phyloP scores from a whole-genome alignment of 2,113 vertebrate species.

The Nothoprocta perdicaria region DNA sequence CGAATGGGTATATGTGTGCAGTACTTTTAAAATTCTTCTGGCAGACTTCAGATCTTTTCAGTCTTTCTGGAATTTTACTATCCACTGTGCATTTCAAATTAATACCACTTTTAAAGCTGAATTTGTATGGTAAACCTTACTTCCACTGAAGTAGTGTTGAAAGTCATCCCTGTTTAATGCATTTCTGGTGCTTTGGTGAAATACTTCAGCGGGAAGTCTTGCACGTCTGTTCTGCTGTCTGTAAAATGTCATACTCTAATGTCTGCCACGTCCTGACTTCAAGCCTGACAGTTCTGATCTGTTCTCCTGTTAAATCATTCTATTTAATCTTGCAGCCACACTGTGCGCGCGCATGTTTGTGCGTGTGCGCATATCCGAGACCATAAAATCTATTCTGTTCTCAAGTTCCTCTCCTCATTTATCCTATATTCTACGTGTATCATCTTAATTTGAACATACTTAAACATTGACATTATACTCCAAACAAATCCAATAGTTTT shows the following conservation, averaged over 20 bases:
- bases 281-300: neutral
- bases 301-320: neutral
- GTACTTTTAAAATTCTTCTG: neutral
- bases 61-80: neutral
- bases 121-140: neutral
- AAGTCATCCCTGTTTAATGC: neutral
- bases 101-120: neutral
- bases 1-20: neutral
- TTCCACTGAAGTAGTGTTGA: neutral
- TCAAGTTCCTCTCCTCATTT: neutral
- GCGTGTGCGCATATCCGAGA: neutral
- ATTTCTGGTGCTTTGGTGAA: neutral
- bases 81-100: neutral
- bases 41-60: neutral
- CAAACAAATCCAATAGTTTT: neutral
- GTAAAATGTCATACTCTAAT: neutral
- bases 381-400: neutral
- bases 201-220: neutral
- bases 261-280: neutral
- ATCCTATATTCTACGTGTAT: accelerated
- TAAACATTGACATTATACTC: neutral
- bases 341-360: neutral
- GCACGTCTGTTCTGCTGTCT: neutral
- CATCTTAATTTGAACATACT: too few relatives aligned
- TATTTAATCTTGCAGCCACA: neutral